Conservation (phyloP, 2,797 vertebrate genomes). For the Oreochromis mossambicus region DNA sequence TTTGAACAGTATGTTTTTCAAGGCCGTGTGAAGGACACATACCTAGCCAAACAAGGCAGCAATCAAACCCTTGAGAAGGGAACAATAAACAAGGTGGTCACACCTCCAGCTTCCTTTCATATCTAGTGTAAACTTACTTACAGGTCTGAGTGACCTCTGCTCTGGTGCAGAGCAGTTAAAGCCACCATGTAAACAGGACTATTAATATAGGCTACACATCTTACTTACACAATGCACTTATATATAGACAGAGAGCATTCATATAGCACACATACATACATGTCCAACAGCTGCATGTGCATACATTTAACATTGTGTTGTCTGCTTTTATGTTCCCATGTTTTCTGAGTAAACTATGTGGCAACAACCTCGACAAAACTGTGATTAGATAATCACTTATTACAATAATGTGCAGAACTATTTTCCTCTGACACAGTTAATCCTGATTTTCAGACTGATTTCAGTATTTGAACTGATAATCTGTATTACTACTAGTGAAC, state of each 20-base stretch:
- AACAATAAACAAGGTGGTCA: slow-evolving; percentile 18
- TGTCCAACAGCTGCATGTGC: neutral
- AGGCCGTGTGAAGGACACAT: neutral
- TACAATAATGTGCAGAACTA: neutral
- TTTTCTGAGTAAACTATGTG: neutral
- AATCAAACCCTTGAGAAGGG: neutral
- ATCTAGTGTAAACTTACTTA: slow-evolving; percentile 3
- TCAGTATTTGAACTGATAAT: neutral
- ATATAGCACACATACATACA: neutral
- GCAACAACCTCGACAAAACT: neutral
- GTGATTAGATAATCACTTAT: neutral
- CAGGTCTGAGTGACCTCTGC: neutral
- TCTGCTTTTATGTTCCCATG: neutral
- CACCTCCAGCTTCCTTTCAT: neutral
- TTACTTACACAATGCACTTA: neutral
- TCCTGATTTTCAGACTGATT: neutral
- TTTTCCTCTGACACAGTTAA: neutral
- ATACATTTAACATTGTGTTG: neutral
- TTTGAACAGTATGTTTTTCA: neutral
- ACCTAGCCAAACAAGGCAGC: neutral
- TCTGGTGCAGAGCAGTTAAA: neutral
- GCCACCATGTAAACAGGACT: neutral
- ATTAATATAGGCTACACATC: neutral
- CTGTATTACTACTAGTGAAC: neutral
- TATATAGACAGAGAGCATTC: neutral